Base-by-base conservation (phyloP, 2,888 invertebrate species). In the Hololepta plana region DNA sequence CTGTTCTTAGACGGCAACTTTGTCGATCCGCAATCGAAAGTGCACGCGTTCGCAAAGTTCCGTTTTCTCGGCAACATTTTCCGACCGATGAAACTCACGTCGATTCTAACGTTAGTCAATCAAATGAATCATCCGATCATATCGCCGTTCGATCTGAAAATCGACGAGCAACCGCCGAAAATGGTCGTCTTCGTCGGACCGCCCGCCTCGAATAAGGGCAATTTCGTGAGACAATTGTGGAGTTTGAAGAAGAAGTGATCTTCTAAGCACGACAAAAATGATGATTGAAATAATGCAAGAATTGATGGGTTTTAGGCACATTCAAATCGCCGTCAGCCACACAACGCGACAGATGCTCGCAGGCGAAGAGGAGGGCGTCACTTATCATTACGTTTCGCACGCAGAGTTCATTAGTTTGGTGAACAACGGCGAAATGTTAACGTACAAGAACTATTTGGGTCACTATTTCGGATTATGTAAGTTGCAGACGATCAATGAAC, bases 181-280 rank as follows among this genome's bases (percentile, higher is more conserved):
- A 39, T 59, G 12, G 42, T 60, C 3, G 40, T 55, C 15, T 38
- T 59, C 8, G 53, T 54, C 10, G 59, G 59, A 9, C 54, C 57
- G 4, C 47, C 46, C 3, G 53, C 49, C 3, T 42, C 49, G 2
- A 43, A 40, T 27, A 55, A 56, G 36, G 35, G 40, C 12, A 15
- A 17, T 17, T 17, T 17, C n/a, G n/a, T n/a, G n/a, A n/a, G n/a
- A n/a, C n/a, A n/a, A n/a, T n/a, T n/a, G n/a, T n/a, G n/a, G n/a
- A n/a, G n/a, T n/a, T n/a, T n/a, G n/a, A n/a, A n/a, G n/a, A n/a
- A n/a, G n/a, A n/a, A n/a, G n/a, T n/a, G n/a, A n/a, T n/a, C n/a
- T n/a, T n/a, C n/a, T n/a, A n/a, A n/a, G n/a, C n/a, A n/a, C n/a
- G n/a, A n/a, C n/a, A n/a, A n/a, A n/a, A n/a, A n/a, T n/a, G n/a